A percentile compares a stretch with the other conserved stretches of the same genome.
phyloP scores from a whole-genome alignment of 2,888 invertebrate species.

The Sepiola atlantica region DNA sequence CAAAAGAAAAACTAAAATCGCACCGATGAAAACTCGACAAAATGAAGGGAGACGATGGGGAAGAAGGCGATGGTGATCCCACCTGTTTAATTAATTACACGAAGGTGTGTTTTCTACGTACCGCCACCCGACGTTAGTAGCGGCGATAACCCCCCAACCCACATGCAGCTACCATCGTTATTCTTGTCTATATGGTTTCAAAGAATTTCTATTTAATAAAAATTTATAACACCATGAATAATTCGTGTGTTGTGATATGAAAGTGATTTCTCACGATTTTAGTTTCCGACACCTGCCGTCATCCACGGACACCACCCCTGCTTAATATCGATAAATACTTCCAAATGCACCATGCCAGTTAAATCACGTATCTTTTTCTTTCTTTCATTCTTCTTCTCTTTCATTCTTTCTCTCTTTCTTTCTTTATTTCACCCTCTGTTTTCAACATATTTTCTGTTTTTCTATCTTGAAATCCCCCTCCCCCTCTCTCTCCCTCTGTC shows the following conservation, averaged over 20 bases:
- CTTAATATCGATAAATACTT: background rate
- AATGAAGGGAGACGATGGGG: background rate
- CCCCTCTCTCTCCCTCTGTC: background rate
- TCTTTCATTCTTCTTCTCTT: background rate
- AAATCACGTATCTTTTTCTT: background rate
- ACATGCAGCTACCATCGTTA: background rate
- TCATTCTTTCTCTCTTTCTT: background rate
- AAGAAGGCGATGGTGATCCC: background rate
- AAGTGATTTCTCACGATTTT: conserved; percentile 9
- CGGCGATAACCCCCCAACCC: background rate
- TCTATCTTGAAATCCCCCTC: too few relatives aligned
- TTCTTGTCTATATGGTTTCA: background rate
- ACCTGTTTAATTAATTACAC: conserved; percentile 32
- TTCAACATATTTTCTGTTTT: background rate
- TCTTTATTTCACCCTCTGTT: background rate
- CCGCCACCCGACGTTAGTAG: background rate
- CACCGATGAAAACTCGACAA: background rate
- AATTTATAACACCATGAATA: conserved; percentile 32
- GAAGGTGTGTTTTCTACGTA: conserved; percentile 19
- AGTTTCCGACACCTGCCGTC: background rate
- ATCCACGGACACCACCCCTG: background rate
- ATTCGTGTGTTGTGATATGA: conserved; percentile 20
- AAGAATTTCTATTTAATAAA: conserved; percentile 23
- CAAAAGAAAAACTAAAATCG: background rate
- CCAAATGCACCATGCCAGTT: background rate